These are phyloP conservation scores for Valencia hispanica DNA, from an alignment of 2,797 vertebrate genomes.

Conservation along the genomic window DNA sequence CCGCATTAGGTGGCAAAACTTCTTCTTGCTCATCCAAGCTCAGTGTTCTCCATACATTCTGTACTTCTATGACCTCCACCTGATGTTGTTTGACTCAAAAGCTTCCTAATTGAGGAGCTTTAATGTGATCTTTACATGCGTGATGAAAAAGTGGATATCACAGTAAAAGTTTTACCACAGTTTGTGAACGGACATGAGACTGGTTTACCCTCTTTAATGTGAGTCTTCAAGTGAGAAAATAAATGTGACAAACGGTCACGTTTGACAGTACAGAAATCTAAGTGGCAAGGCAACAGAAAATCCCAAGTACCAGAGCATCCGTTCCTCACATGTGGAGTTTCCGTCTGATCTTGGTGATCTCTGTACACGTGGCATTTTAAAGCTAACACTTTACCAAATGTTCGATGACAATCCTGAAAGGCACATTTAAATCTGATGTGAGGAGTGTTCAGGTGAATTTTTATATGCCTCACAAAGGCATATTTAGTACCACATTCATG, in stretches of 20 bases:
- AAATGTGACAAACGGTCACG: not conserved
- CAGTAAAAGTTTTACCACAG: too few species aligned
- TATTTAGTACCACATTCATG: too few species aligned
- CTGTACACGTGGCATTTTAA: not conserved
- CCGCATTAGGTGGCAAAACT: too few species aligned
- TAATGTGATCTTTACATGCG: too few species aligned
- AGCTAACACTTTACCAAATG: not conserved
- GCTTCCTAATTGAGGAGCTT: too few species aligned
- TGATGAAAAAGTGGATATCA: too few species aligned
- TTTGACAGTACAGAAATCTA: too few species aligned
- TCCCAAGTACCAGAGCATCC: not conserved
- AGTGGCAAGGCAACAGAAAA: not conserved
- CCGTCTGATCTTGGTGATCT: not conserved
- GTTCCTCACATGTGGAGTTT: not conserved
- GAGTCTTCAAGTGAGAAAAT: not conserved
- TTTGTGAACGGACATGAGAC: too few species aligned
- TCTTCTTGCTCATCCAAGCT: not conserved
- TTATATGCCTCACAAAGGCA: slow-evolving; percentile 6
- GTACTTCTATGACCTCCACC: not conserved
- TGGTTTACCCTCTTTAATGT: too few species aligned
- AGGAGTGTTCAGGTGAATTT: not conserved
- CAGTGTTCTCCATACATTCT: not conserved
- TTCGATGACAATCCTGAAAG: not conserved
- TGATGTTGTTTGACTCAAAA: too few species aligned
- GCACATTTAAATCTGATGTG: not conserved